phyloP scores from a whole-genome alignment of 2,888 invertebrate genomes.

The Nemurella pictetii region DNA sequence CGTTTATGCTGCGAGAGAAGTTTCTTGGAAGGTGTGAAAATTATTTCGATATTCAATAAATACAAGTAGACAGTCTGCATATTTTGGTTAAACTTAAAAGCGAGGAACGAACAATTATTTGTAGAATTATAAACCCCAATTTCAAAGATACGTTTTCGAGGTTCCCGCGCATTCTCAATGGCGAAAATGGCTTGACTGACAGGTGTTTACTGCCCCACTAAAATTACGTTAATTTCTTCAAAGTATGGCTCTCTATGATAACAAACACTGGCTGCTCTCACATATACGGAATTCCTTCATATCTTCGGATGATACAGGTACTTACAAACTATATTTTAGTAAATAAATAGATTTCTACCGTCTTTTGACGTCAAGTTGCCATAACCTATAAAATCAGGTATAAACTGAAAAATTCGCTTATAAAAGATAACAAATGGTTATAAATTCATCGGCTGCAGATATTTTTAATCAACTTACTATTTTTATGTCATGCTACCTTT shows the following conservation, averaged over 20 bases:
- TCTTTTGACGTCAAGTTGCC: background rate
- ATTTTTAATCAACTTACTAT: background rate
- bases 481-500: background rate
- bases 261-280: slow-evolving; percentile 88
- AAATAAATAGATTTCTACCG: background rate
- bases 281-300: slow-evolving; percentile 94
- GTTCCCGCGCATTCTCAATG: background rate
- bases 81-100: no score
- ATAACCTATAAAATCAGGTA: slow-evolving; percentile 24
- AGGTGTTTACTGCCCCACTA: background rate
- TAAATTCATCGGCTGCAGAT: background rate
- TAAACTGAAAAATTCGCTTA: background rate
- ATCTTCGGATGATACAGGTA: slow-evolving; percentile 89
- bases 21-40: no score
- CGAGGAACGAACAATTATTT: no score
- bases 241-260: slow-evolving; percentile 90
- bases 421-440: background rate
- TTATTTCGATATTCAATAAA: no score
- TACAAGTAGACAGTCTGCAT: no score
- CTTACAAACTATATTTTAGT: slow-evolving; percentile 35
- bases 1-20: no score
- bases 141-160: no score
- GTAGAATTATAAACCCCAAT: no score
- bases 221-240: background rate
- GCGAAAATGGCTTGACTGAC: background rate